Evolutionary conservation across 2,888 invertebrate genomes (phyloP), one percentile per base, ranked within the genome.

Genomic region (Corbicula japonica): DNA sequence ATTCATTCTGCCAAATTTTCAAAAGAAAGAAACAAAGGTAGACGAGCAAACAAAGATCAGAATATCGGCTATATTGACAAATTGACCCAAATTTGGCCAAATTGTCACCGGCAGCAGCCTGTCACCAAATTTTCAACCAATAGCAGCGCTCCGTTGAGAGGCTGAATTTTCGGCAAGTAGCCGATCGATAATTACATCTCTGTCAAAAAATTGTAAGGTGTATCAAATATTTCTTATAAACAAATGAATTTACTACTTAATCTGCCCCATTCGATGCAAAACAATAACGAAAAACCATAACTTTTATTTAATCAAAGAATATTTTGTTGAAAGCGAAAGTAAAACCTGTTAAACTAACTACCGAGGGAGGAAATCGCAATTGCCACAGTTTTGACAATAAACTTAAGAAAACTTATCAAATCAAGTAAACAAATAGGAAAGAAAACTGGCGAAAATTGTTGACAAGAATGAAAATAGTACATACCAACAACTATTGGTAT

Each of bases 401-500:
- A 87, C 86, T 80, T 83, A 69, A 54, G 52, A 54, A 52, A 62
- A 30, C 41, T 41, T 54, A 66, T 70, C 71, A 44, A 62, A 69
- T 32, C 34, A 28, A 66, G 65, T 23, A 41, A 12, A 62, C 54
- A 21, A 32, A 60, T 1, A 28, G 56, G 26, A 28, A 12, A 18
- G 18, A 44, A 44, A 66, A 71, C 65, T 21, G 15, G 58, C 26
- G 26, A 52, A 28, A 38, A 8, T 62, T 73, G 54, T 18, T 28
- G 18, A 35, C 35, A 18, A 10, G 38, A 66, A 60, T 52, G 68
- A 60, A 52, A 12, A 52, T 18, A 48, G 50, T 72, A 91, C 92
- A 87, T 87, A 93, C 93, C 92, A 38, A 92, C 85, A 41, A 90
- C 80, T 46, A 92, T 85, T 73, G 92, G 93, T 52, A 93, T 87